A percentile compares a stretch with the other conserved stretches of the same genome.
phyloP scores from a whole-genome alignment of 2,888 invertebrate genomes.

The Chrysolina oricalcia region DNA sequence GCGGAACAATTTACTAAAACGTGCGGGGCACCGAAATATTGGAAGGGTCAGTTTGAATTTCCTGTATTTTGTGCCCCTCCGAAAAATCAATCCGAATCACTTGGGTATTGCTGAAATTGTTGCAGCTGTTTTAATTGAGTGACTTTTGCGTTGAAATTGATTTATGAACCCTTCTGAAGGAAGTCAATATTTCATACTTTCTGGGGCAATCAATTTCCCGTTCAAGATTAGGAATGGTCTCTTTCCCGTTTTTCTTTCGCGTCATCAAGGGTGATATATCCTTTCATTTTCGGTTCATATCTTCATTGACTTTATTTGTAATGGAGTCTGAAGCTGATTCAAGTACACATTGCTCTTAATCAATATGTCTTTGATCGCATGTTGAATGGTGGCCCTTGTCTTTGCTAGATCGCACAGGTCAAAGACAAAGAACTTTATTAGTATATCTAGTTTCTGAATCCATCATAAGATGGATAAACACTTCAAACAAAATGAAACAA shows the following conservation, averaged over 20 bases:
- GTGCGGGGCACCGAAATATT: conserved; percentile 35
- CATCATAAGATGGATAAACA: too few species aligned
- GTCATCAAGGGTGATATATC: background rate
- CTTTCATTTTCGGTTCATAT: conserved; percentile 1
- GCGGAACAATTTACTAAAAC: conserved; percentile 49
- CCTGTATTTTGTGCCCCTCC: conserved; percentile 1
- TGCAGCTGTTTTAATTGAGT: conserved; percentile 1
- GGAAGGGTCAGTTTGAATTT: conserved; percentile 51
- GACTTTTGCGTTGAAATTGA: conserved; percentile 12
- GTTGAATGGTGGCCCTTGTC: too few species aligned
- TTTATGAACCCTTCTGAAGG: conserved; percentile 1
- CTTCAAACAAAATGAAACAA: too few species aligned
- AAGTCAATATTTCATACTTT: conserved; percentile 11
- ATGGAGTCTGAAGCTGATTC: too few species aligned
- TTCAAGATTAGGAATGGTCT: background rate
- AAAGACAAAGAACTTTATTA: too few species aligned
- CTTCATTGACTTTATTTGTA: background rate
- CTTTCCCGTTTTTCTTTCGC: background rate
- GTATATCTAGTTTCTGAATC: too few species aligned
- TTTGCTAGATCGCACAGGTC: too few species aligned
- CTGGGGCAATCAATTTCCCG: background rate
- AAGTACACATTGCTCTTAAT: too few species aligned
- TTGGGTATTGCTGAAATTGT: background rate
- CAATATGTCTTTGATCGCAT: too few species aligned
- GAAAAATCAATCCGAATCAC: conserved; percentile 13